Evolutionary conservation across 2,888 invertebrate genomes (phyloP), one percentile per base, ranked within the genome.

Genomic region (Alviniconcha strummeri): DNA sequence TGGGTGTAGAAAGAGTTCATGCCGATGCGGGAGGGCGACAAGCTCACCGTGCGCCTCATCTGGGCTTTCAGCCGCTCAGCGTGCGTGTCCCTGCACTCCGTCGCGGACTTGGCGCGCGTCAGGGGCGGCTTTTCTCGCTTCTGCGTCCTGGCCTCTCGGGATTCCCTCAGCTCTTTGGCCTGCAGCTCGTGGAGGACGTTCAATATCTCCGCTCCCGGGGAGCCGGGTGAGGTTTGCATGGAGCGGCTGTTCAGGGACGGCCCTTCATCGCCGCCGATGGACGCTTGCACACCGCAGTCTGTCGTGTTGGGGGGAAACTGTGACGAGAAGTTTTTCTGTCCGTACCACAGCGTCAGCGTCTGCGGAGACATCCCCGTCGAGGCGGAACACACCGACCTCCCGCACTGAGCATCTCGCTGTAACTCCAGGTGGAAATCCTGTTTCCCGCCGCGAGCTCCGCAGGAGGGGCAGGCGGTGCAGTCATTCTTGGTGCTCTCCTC

Each of bases 251-350:
- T 84, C 19, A 85, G 71, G 8, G 81, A 52, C 11, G 84, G 83
- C 6, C 82, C 83, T 52, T 80, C 72, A 1, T 81, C 71, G 52
- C 83, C 82, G 55, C 87, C 87, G 56, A 87, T 77, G 13, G 89
- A 87, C 2, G 92, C 90, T 85, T 92, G 92, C 69, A 91, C 88
- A 7, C 89, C 89, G 88, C 89, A 91, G 84, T 92, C 92, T 82
- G 88, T 88, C 9, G 91, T 90, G 77, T 87, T 88, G n/a, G 91
- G 91, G 15, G 92, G 92, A 82, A 91, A 92, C 87, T 92, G 92
- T 8, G 91, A 88, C 0, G 90, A 89, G 80, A 91, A 91, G 80
- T 91, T 91, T 85, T 90, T 92, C 8, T 91, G 91, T 8, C 92
- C 92, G 67, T 90, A 87, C 91, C 91, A 92, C n/a, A 90, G 85